Percentiles rank a stretch among this genome's conserved stretches.
These are phyloP conservation scores for Caenorhabditis sp. DNA, from an alignment of 2,888 invertebrate species.

Conservation along the genomic window DNA sequence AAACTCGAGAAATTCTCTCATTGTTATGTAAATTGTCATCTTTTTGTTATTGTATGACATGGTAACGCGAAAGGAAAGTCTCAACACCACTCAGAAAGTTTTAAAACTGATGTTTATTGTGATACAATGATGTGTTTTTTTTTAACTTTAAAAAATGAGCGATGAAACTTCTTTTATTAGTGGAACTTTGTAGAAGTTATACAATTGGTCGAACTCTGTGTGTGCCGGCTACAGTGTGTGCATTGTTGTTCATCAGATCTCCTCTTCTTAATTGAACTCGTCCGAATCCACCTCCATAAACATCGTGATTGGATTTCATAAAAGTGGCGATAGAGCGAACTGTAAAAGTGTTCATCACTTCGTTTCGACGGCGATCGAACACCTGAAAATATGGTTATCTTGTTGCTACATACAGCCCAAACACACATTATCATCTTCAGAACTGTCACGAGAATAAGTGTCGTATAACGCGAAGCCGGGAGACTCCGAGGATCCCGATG, in stretches of 20 bases:
- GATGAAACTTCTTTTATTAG: too few species aligned
- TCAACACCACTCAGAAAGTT: neutral
- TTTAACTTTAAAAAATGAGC: too few species aligned
- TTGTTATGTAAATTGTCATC: conserved; percentile 10
- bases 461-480: neutral
- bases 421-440: conserved; percentile 3
- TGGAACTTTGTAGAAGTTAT: neutral
- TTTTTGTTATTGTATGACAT: neutral
- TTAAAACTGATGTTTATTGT: too few species aligned
- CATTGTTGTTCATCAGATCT: conserved; percentile 60
- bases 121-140: too few species aligned
- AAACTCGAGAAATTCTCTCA: neutral
- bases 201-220: conserved; percentile 19
- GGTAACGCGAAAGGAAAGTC: too few species aligned
- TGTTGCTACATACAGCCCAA: too few species aligned
- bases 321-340: conserved; percentile 75
- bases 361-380: conserved; percentile 48
- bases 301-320: conserved; percentile 70
- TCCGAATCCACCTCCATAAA: conserved; percentile 75
- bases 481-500: conserved; percentile 10
- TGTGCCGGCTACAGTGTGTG: conserved; percentile 33
- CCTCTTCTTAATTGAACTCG: conserved; percentile 69
- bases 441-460: neutral
- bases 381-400: conserved; percentile 13
- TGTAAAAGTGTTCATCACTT: conserved; percentile 73